Base-by-base conservation (phyloP, 2,888 invertebrate genomes). In the Ecliptopera silaceata region DNA sequence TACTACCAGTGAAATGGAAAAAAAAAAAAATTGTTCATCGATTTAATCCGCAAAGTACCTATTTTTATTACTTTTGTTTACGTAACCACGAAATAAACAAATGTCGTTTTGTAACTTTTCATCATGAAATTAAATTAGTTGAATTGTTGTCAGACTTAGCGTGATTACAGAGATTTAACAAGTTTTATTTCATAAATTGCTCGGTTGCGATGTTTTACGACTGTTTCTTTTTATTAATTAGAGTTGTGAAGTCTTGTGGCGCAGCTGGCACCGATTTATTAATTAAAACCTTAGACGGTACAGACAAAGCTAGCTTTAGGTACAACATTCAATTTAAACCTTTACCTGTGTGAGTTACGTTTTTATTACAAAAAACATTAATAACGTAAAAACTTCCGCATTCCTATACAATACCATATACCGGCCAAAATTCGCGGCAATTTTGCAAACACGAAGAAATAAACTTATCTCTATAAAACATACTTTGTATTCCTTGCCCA, bases 141-240 rank as follows among this genome's bases (percentile, higher is more conserved):
- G 52, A 50, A 52, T 56, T 56, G 54, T 52, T 57, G 59, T 55
- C 56, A 59, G 45, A 54, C 36, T 52, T 39, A 54, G 29, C 43
- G 48, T 52, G 51, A 54, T 56, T 61, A 58, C 57, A 41, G 47
- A 59, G 63, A 63, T 63, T 65, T 63, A 61, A 56, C 45, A 58
- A 58, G 57, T 63, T 61, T 65, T 57, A 56, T 63, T 51, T 56
- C 49, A 44, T 61, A 55, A 65, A 63, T 63, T 34, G 59, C 49
- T 58, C 59, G 56, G 59, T 65, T 58, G 56, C 56, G 48, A 61
- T 60, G 61, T 58, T 63, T 65, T 63, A 63, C 56, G 61, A 54
- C 52, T 60, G 61, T 58, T 63, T 65, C 59, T 61, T 58, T 61
- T 38, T 41, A 59, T 26, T 65, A 63, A 65, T 65, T 61, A 58